Base-by-base conservation (phyloP, 2,113 vertebrate species). In the Edolisoma coerulescens region DNA sequence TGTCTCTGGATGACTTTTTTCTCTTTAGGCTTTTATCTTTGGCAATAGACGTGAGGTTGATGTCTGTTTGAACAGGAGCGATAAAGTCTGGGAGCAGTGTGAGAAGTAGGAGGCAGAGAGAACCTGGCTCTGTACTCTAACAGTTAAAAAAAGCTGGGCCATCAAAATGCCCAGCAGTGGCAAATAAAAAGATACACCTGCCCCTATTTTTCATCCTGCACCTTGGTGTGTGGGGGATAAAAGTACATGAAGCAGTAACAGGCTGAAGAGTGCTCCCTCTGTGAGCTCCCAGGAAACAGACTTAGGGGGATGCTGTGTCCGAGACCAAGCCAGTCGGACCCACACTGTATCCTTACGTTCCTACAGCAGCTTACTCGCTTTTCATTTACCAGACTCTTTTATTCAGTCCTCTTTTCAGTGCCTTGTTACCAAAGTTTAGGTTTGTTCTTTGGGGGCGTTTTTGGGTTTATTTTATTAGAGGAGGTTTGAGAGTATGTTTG, bases 401-500 rank as follows among this genome's bases (percentile, higher is more conserved):
- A 65, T 76, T 83, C 47, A 56, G 35, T 26, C 17, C 13, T 45
- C 60, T 81, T 65, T 61, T 44, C 44, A 70, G 4, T 74, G 47
- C 32, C 76, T 77, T 26, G 2, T 69, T 89, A 74, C 64, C 16
- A 44, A 90, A 95, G 64, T 74, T 91, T 87, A 78, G 11, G 9
- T 71, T 94, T 89, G 33, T 45, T 89, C 80, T 92, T 92, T 35
- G 41, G 35, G 37, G 82, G n/a, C 3, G 0, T 45, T 74, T 92
- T 70, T 45, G 20, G 60, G 6, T 71, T 88, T 50, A 18, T 94
- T 96, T 93, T 80, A 89, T 86, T 92, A 77, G 75, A 92, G 52
- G 35, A 95, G 59, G 32, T 79, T 94, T 96, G 85, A 84, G 93
- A 76, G 37, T 92, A 88, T 93, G 74, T 94, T 97, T 97, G 53